phyloP scores from a whole-genome alignment of 92 coral and sea anemone genomes.

The Palythoa grandis region DNA sequence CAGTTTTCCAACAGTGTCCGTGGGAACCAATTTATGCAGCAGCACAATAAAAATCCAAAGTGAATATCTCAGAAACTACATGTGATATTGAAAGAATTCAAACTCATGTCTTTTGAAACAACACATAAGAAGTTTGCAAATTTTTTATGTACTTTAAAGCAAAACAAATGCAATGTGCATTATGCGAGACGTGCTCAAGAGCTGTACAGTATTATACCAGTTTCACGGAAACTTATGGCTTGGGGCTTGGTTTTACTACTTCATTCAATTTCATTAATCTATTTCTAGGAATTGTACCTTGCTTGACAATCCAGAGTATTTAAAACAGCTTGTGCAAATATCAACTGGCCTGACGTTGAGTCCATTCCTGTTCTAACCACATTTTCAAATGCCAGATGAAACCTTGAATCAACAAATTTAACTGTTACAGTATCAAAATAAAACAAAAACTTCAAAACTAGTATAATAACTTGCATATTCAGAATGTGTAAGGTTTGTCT shows the following conservation, averaged over 20 bases:
- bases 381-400: slow-evolving; percentile 75
- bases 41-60: no score
- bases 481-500: no score
- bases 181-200: no score
- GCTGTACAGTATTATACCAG: background rate
- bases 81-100: no score
- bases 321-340: slow-evolving; percentile 68
- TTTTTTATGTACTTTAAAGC: no score
- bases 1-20: no score
- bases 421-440: background rate
- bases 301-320: slow-evolving; percentile 61
- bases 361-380: slow-evolving; percentile 70
- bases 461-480: no score
- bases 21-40: no score
- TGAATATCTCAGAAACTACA: no score
- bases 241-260: background rate
- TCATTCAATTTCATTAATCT: background rate
- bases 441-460: background rate
- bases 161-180: no score
- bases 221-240: background rate
- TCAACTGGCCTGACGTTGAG: slow-evolving; percentile 77
- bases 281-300: slow-evolving; percentile 56
- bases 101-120: no score
- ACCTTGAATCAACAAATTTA: slow-evolving; percentile 50
- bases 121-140: no score